Evolutionary conservation across 2,113 vertebrate species (phyloP).

Genomic region (Sakesphorus luctuosus): DNA sequence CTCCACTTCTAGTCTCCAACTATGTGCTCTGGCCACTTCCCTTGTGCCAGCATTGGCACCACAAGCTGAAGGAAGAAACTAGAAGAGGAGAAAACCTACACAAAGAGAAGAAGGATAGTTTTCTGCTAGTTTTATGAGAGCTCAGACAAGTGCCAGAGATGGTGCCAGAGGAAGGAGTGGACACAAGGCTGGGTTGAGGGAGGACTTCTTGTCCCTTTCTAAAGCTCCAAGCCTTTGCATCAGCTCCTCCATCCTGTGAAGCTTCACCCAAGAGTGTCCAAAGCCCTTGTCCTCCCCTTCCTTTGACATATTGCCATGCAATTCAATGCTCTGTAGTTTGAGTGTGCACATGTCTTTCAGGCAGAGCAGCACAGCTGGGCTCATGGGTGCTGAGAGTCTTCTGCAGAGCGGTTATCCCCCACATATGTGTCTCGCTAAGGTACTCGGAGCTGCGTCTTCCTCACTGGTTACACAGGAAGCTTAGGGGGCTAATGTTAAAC

Average conservation of each 20-base stretch:
- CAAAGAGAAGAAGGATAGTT: background rate
- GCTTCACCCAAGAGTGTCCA: background rate
- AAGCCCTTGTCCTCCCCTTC: background rate
- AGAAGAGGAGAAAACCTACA: background rate
- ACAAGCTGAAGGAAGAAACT: background rate
- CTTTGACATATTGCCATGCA: background rate
- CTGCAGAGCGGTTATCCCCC: background rate
- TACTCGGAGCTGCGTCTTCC: background rate
- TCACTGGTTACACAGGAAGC: background rate
- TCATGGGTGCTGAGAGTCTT: background rate
- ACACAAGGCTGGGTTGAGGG: background rate
- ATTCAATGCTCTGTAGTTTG: background rate
- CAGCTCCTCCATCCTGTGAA: background rate
- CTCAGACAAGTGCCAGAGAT: background rate
- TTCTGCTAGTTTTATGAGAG: background rate
- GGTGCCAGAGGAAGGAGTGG: background rate
- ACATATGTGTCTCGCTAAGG: fast-evolving
- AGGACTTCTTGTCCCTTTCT: background rate
- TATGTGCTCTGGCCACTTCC: background rate
- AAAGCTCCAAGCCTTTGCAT: background rate
- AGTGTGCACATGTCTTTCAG: background rate
- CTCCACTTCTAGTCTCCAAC: background rate
- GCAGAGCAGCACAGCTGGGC: background rate
- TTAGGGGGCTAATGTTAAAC: background rate
- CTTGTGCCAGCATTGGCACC: background rate